Evolutionary conservation across 2,797 vertebrate species (phyloP).

Genomic region (Anabas testudineus): DNA sequence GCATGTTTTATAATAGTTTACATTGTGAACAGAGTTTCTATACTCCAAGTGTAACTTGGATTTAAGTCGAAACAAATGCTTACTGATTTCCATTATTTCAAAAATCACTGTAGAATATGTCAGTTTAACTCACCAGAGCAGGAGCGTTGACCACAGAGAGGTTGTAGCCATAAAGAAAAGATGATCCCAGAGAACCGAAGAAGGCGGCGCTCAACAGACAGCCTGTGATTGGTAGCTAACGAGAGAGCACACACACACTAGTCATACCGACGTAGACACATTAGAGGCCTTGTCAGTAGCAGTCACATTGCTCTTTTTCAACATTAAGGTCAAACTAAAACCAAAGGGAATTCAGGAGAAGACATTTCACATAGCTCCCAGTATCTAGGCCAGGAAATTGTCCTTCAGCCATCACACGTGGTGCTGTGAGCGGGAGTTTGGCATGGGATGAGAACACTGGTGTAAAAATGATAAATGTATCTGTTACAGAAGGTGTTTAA

Average conservation of each 20-base stretch:
- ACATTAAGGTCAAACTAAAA: conserved; percentile 23
- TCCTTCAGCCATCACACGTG: background rate
- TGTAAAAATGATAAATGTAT: too few relatives aligned
- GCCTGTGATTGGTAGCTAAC: conserved; percentile 77
- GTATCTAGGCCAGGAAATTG: conserved; percentile 31
- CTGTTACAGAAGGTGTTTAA: background rate
- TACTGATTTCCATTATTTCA: conserved; percentile 22
- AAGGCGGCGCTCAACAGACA: conserved; percentile 88
- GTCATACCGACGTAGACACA: conserved; percentile 6
- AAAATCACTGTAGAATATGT: conserved; percentile 8
- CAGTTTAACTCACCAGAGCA: conserved; percentile 84
- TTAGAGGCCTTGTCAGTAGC: background rate
- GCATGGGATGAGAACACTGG: too few relatives aligned
- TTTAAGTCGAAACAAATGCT: background rate
- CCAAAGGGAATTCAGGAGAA: background rate
- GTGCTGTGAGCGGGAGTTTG: background rate
- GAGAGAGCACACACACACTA: conserved; percentile 27
- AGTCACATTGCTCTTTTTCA: conserved; percentile 2
- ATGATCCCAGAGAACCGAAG: conserved; percentile 91
- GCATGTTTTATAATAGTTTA: too few relatives aligned
- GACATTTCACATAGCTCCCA: background rate
- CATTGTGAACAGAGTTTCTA: too few relatives aligned
- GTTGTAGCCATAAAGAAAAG: conserved; percentile 96
- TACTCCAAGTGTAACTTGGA: background rate
- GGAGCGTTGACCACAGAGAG: conserved; percentile 96